These are phyloP conservation scores for Myathropa florea DNA, from an alignment of 2,888 invertebrate species.

Conservation along the genomic window DNA sequence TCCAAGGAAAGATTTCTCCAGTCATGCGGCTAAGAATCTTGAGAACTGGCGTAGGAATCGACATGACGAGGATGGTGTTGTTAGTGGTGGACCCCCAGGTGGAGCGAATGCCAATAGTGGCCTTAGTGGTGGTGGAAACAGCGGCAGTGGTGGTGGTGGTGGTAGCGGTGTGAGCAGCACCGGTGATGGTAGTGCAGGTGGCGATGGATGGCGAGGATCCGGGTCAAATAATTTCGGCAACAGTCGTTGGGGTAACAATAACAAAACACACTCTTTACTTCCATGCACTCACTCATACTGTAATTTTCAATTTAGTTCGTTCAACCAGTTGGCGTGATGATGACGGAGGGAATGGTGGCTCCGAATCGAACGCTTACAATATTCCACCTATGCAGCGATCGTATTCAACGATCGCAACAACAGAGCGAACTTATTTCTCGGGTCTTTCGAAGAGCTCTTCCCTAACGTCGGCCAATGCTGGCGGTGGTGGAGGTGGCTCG, in stretches of 20 bases:
- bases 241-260: conserved; percentile 77
- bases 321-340: conserved; percentile 80
- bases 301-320: conserved; percentile 73
- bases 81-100: conserved; percentile 25
- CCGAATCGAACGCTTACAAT: conserved; percentile 45
- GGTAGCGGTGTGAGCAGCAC: neutral
- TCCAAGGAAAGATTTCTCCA: conserved; percentile 78
- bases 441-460: conserved; percentile 65
- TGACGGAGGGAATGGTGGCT: conserved; percentile 71
- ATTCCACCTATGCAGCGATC: conserved; percentile 75
- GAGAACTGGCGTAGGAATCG: conserved; percentile 80
- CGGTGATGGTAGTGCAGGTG: conserved; percentile 39
- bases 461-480: conserved; percentile 44
- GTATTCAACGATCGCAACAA: conserved; percentile 75
- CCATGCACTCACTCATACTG: neutral
- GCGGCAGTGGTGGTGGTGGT: neutral
- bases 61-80: conserved; percentile 74
- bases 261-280: neutral
- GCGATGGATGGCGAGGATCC: conserved; percentile 72
- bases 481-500: conserved; percentile 15
- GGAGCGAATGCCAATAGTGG: conserved; percentile 27
- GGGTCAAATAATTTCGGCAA: conserved; percentile 70
- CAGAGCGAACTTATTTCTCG: conserved; percentile 73
- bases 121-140: neutral
- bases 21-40: conserved; percentile 76